Evolutionary conservation across 2,797 vertebrate species (phyloP).

Genomic region (Diplodus puntazzo): DNA sequence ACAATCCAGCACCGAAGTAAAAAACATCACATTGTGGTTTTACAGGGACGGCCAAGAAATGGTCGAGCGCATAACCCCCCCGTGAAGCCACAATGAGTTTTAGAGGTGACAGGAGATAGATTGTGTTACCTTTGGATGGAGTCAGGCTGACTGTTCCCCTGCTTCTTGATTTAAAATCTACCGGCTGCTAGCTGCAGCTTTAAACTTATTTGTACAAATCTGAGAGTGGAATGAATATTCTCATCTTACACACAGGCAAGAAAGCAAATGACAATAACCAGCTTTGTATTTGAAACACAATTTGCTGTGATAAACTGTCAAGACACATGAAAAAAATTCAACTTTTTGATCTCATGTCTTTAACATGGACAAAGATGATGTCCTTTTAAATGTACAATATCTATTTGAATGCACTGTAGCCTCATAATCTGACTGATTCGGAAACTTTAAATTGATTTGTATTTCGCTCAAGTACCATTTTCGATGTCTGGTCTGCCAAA

Average conservation of each 20-base stretch:
- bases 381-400: no score
- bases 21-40: neutral
- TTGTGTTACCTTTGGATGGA: slow-evolving; percentile 2
- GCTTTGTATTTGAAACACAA: neutral
- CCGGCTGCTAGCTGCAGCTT: neutral
- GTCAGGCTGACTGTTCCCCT: neutral
- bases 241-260: neutral
- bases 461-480: neutral
- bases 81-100: neutral
- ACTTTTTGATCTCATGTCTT: no score
- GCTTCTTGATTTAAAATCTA: neutral
- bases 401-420: no score
- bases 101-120: neutral
- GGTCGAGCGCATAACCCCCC: neutral
- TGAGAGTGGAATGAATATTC: neutral
- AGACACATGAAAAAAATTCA: no score
- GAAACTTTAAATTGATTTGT: no score
- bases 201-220: neutral
- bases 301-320: no score
- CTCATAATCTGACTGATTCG: no score
- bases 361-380: no score
- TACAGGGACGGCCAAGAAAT: neutral
- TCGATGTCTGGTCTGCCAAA: neutral
- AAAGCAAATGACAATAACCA: neutral
- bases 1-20: neutral